phyloP scores from a whole-genome alignment of 2,113 vertebrate species.

The Gorsachius goisagi region DNA sequence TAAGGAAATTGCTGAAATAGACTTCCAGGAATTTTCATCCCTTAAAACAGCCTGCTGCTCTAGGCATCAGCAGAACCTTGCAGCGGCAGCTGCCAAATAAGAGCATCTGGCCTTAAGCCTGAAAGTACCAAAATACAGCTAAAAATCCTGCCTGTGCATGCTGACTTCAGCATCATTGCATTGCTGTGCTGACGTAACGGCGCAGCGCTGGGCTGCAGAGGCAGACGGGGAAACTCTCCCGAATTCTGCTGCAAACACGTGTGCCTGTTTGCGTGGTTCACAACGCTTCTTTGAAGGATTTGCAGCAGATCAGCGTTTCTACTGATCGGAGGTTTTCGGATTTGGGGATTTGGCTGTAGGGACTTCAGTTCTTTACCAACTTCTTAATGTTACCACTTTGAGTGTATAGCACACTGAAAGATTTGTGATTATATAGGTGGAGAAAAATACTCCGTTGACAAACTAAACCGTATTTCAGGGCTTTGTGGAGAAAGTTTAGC shows the following conservation, averaged over 20 bases:
- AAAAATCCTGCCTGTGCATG: too few relatives aligned
- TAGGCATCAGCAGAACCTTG: neutral
- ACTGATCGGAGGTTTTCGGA: neutral
- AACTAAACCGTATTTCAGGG: neutral
- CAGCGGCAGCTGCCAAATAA: neutral
- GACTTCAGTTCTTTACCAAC: neutral
- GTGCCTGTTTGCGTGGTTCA: neutral
- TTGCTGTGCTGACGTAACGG: neutral
- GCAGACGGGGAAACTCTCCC: neutral
- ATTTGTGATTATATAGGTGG: neutral
- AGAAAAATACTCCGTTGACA: neutral
- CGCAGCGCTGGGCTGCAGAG: neutral
- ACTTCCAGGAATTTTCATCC: neutral
- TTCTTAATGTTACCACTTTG: neutral
- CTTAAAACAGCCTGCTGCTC: neutral
- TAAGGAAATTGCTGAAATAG: neutral
- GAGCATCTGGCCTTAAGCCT: neutral
- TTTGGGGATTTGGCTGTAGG: neutral
- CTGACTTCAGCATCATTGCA: rapidly evolving
- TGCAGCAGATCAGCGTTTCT: neutral
- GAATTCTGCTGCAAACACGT: neutral
- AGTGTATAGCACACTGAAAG: neutral
- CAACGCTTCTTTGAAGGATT: neutral
- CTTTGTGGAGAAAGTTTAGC: neutral
- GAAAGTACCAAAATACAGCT: neutral